Evolutionary conservation across 2,113 vertebrate genomes (phyloP).

Genomic region (Odobenus rosmarus): DNA sequence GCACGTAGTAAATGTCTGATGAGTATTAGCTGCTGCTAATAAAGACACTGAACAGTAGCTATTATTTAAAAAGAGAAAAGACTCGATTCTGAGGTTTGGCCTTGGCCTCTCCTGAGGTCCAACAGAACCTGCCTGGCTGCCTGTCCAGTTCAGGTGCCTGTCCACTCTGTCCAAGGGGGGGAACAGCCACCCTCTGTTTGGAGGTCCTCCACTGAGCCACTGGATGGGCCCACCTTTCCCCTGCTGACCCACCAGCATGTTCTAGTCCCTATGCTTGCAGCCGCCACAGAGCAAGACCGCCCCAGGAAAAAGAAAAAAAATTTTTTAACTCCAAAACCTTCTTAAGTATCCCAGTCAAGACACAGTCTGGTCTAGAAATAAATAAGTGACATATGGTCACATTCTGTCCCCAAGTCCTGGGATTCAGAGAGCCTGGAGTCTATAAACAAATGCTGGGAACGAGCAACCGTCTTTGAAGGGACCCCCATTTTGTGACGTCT

Average conservation of each 20-base stretch:
- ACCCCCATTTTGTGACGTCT: background rate
- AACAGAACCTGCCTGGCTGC: background rate
- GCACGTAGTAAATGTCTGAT: background rate
- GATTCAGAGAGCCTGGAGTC: background rate
- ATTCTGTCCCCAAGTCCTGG: background rate
- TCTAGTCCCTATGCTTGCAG: background rate
- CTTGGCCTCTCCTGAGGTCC: background rate
- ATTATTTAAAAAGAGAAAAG: background rate
- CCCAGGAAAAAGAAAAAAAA: background rate
- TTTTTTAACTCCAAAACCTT: background rate
- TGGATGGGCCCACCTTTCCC: too few species aligned
- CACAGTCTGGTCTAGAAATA: background rate
- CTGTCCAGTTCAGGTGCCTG: background rate
- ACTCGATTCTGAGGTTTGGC: background rate
- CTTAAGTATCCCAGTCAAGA: background rate
- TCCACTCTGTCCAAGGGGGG: background rate
- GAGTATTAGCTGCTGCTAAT: background rate
- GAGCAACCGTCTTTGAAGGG: background rate
- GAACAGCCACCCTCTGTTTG: background rate
- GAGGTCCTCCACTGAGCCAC: background rate
- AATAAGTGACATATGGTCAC: background rate
- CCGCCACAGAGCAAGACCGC: background rate
- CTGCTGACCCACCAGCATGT: background rate
- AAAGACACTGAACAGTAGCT: conserved; percentile 11
- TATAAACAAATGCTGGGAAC: background rate